Base-by-base conservation (phyloP, 2,888 invertebrate species). In the Pilophorus perplexus region DNA sequence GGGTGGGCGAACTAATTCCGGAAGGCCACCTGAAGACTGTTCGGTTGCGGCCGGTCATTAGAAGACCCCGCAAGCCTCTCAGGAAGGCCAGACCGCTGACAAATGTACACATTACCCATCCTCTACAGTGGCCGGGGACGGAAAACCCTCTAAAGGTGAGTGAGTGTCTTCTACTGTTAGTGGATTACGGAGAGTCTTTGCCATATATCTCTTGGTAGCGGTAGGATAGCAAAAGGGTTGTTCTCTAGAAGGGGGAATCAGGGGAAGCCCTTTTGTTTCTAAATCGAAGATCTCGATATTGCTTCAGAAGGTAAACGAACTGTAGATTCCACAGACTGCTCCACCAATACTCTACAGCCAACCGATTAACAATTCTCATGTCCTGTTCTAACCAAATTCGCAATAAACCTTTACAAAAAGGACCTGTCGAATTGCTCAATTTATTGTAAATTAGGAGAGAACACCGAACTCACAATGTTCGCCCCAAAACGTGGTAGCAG, bases 141-240 rank as follows among this genome's bases (percentile, higher is more conserved):
- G 55, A 27, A 33, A 37, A 25, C 59, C 59, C 59, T 42, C 40
- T 37, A 62, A 62, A 46, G 62, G 46, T 62, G 62, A 62, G 46
- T 62, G 62, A 62, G 62, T 62, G 33, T 62, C 62, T 44, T 44
- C 46, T 27, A 62, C 23, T 46, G 62, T 62, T 44, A 62, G 62
- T 62, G 62, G 62, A 62, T 62, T 62, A 62, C 62, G 62, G 27
- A 20, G 48, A 44, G 46, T 46, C 28, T 33, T 46, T 23, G 38
- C 62, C 38, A 62, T 62, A 44, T 48, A 62, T 62, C 62, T 62
- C 48, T 2, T 10, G 28, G 28, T 33, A 6, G 33, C 6, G 33
- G 33, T 33, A 33, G 33, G 33, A 33, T 33, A 33, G 6, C 33
- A 33, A n/a, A 33, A 33, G 33, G 33, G 33, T 33, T 33, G 33